A percentile compares a stretch with the other conserved stretches of the same genome.
Evolutionary conservation across 1,140 invertebrate species (phyloP).

Genomic region (Drosophila watanabei): DNA sequence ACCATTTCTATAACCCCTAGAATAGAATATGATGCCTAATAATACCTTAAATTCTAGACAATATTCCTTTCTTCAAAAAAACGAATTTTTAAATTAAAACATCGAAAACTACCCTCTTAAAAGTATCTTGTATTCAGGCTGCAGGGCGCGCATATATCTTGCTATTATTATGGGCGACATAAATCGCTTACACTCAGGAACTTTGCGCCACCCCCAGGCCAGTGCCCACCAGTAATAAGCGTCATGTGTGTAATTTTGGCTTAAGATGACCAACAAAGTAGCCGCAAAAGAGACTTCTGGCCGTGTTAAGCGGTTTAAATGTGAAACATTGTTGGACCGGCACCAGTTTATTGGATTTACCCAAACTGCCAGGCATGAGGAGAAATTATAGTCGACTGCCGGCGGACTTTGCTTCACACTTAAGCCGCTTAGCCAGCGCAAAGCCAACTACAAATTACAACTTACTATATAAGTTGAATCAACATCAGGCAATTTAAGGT

Average conservation of each 20-base stretch:
- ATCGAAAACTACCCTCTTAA: background rate
- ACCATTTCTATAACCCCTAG: background rate
- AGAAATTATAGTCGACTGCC: constrained; percentile 15
- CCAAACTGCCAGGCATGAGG: constrained; percentile 2
- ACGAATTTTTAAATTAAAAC: background rate
- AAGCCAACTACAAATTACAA: constrained; percentile 39
- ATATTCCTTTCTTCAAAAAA: background rate
- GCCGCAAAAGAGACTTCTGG: constrained; percentile 17
- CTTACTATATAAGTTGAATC: constrained; percentile 22
- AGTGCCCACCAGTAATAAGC: constrained; percentile 23
- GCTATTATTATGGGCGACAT: constrained; percentile 30
- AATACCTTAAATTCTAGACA: too few relatives aligned
- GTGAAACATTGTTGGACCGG: constrained; percentile 41
- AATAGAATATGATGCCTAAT: background rate
- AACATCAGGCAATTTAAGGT: constrained; percentile 5
- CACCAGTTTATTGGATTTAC: constrained; percentile 43
- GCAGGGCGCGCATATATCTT: constrained; percentile 16
- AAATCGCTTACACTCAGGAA: constrained; percentile 32
- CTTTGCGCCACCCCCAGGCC: background rate
- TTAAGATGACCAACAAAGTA: constrained; percentile 51
- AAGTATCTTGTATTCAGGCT: background rate
- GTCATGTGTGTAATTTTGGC: constrained; percentile 56
- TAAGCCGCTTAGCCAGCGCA: constrained; percentile 30
- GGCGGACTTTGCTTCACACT: constrained; percentile 9
- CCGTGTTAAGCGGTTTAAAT: constrained; percentile 53